Base-by-base conservation (phyloP, 2,888 invertebrate genomes). In the Drosophila trichaetosa region DNA sequence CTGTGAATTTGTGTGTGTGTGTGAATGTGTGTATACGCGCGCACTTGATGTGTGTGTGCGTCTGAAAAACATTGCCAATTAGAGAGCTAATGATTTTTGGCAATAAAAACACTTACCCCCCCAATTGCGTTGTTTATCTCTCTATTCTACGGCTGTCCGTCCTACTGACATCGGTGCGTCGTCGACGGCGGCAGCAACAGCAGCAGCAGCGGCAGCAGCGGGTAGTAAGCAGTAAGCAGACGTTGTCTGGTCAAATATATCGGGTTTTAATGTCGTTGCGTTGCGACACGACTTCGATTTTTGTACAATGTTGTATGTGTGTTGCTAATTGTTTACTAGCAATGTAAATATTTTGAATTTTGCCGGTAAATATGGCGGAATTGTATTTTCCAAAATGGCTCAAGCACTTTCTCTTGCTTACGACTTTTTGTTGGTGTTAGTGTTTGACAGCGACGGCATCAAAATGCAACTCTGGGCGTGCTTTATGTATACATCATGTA, bases 321-420 rank as follows among this genome's bases (percentile, higher is more conserved):
- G 56, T 40, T 40, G 58, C 54, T 68, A 63, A 78, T 64, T 69
- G 68, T 73, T 89, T 80, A 65, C 65, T 63, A 67, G 73, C 75
- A 84, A 85, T 83, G 91, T 90, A 91, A 91, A 91, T 91, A 91
- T 91, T 91, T 91, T 91, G 89, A 91, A 91, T 91, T 90, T 91
- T 89, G 91, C 92, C 91, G 92, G 92, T 90, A 90, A 91, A 91
- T 91, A 92, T 92, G 92, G 92, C 91, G 91, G 91, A 91, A 87
- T 90, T 91, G 87, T 90, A 86, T 91, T 91, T 91, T 91, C 89
- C 89, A 90, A 91, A 91, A 90, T 89, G 85, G 89, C 89, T 90
- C 82, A 84, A 73, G 83, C 76, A 87, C 87, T 87, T 87, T 86
- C 85, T 85, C 89, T 87, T 87, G 85, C 85, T 75, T 80, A 79